Percentiles rank a stretch among this genome's conserved stretches.
Conservation (phyloP, 2,797 vertebrate species). For the Fringilla coelebs region DNA sequence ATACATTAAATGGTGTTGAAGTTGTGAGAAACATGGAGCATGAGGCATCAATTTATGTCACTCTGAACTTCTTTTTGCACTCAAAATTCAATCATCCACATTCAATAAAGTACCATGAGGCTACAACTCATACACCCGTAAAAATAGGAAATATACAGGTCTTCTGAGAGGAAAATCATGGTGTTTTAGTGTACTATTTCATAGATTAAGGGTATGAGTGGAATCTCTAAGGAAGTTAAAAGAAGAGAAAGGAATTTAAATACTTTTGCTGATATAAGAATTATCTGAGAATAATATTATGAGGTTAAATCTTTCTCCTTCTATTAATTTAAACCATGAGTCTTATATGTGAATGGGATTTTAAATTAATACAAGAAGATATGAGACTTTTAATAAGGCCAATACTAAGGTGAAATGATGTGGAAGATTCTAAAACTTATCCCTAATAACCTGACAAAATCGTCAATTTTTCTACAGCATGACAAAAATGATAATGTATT, state of each 20-base stretch:
- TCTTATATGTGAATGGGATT: background rate
- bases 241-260: background rate
- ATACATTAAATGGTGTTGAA: background rate
- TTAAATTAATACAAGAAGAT: background rate
- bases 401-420: background rate
- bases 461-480: background rate
- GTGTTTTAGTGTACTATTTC: background rate
- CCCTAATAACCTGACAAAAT: background rate
- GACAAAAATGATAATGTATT: background rate
- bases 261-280: background rate
- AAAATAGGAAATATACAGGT: background rate
- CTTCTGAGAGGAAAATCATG: background rate
- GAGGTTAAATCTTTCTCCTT: background rate
- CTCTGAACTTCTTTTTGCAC: background rate
- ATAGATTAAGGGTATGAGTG: background rate
- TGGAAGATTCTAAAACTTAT: background rate
- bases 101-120: background rate
- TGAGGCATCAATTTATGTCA: background rate
- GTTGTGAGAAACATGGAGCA: background rate
- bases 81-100: background rate
- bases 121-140: background rate
- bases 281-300: background rate
- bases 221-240: background rate
- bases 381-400: background rate
- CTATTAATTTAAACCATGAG: background rate